Percentiles rank a stretch among this genome's conserved stretches.
Evolutionary conservation across 1,140 invertebrate species (phyloP).

Genomic region (Cataglyphis hispanica): DNA sequence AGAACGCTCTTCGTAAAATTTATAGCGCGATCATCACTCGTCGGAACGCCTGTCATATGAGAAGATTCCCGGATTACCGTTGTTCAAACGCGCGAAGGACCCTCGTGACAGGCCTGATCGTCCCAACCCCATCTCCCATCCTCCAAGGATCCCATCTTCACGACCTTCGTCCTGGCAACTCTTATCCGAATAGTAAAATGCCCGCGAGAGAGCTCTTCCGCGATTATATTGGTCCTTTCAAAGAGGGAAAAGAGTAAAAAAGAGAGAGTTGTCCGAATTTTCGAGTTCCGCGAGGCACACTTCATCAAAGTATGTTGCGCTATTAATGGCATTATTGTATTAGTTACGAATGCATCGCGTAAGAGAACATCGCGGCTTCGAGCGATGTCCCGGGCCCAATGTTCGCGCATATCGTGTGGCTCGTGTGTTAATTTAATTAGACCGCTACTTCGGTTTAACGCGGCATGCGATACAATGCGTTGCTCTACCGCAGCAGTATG

Average conservation of each 20-base stretch:
- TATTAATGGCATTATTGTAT: slow-evolving; percentile 30
- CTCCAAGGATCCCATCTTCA: slow-evolving; percentile 53
- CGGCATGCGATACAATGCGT: slow-evolving; percentile 21
- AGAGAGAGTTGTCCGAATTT: slow-evolving; percentile 22
- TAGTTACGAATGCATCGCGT: slow-evolving; percentile 14
- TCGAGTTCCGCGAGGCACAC: slow-evolving; percentile 35
- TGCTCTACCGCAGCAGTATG: slow-evolving; percentile 13
- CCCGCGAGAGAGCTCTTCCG: slow-evolving; percentile 60
- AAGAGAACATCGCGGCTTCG: slow-evolving; percentile 25
- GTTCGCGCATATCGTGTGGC: neutral
- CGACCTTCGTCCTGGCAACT: neutral
- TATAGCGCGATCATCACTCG: slow-evolving; percentile 52
- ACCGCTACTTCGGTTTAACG: slow-evolving; percentile 50
- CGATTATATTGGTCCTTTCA: slow-evolving; percentile 25
- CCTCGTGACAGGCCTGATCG: slow-evolving; percentile 7
- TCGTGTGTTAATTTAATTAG: slow-evolving; percentile 57
- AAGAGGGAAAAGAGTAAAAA: neutral
- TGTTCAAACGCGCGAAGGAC: slow-evolving; percentile 68
- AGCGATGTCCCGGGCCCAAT: neutral
- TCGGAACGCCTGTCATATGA: slow-evolving; percentile 56
- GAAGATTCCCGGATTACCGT: slow-evolving; percentile 68
- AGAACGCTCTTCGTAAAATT: slow-evolving; percentile 16
- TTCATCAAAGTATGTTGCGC: slow-evolving; percentile 20
- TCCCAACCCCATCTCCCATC: slow-evolving; percentile 48
- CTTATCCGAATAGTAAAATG: slow-evolving; percentile 69